Conservation (phyloP, 2,113 vertebrate species). For the Conger conger region DNA sequence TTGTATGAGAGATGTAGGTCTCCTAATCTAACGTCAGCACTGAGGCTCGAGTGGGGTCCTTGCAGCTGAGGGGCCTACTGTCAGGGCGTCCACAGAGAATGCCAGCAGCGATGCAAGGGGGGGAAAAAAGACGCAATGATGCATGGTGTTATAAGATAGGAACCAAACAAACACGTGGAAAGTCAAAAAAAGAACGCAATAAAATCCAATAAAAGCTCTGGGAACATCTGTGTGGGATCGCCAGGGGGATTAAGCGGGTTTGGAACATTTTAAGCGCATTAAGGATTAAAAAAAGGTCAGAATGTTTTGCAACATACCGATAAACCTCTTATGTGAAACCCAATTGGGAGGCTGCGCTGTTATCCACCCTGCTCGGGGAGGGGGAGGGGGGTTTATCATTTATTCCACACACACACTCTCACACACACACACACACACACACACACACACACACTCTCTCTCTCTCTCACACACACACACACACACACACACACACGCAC, state of each 20-base stretch:
- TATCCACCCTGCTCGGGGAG: slow-evolving; percentile 64
- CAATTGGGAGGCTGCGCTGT: slow-evolving; percentile 70
- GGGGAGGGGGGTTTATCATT: slow-evolving; percentile 59
- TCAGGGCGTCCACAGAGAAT: slow-evolving; percentile 6
- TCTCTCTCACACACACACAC: slow-evolving; percentile 3
- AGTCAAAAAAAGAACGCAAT: slow-evolving; percentile 49
- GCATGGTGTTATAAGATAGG: slow-evolving; percentile 24
- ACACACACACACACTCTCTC: slow-evolving; percentile 35
- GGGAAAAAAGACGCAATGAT: slow-evolving; percentile 6
- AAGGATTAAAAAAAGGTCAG: slow-evolving; percentile 80
- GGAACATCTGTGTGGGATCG: slow-evolving; percentile 74
- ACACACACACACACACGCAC: slow-evolving; percentile 19
- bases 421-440: slow-evolving; percentile 22
- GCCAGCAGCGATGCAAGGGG: not conserved
- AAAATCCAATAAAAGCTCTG: slow-evolving; percentile 68
- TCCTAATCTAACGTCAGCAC: not conserved
- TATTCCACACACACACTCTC: slow-evolving; percentile 45
- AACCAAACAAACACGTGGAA: slow-evolving; percentile 53
- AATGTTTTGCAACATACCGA: slow-evolving; percentile 78
- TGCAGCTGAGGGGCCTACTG: not conserved
- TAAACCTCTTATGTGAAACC: slow-evolving; percentile 79
- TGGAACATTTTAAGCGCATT: slow-evolving; percentile 79
- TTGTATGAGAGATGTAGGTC: not conserved
- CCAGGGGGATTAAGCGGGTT: slow-evolving; percentile 69
- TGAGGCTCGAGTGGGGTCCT: not conserved